Percentiles rank a stretch among this genome's conserved stretches.
These are phyloP conservation scores for Pseudorhiza aurosa DNA, from an alignment of 30 jellyfish, hydroid and myxozoan species.

Conservation along the genomic window DNA sequence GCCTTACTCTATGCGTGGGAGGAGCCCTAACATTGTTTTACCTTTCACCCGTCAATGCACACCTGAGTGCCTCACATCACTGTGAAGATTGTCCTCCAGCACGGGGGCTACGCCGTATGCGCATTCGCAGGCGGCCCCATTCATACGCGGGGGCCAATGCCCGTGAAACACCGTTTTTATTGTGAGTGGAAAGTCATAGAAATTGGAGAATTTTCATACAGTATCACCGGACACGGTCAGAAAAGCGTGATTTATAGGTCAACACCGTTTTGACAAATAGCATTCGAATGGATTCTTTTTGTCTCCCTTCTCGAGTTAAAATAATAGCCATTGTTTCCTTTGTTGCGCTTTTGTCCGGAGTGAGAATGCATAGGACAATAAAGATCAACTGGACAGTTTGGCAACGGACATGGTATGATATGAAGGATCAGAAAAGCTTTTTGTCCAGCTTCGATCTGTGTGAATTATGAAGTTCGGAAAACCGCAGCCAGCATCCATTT, in stretches of 20 bases:
- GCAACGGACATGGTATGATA: conserved; percentile 66
- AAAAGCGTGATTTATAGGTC: conserved; percentile 53
- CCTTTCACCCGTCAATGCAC: conserved; percentile 17
- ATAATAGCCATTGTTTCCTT: conserved; percentile 45
- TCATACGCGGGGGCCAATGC: conserved; percentile 15
- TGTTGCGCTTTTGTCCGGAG: conserved; percentile 16
- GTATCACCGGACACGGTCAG: conserved; percentile 36
- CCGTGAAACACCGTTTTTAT: not conserved
- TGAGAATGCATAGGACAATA: conserved; percentile 10
- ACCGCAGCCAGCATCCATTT: not conserved
- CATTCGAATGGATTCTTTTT: conserved; percentile 27
- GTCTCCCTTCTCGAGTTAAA: conserved; percentile 53
- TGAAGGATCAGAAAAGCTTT: conserved; percentile 40
- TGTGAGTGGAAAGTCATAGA: not conserved
- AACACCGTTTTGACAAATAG: conserved; percentile 72
- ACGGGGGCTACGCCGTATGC: conserved; percentile 48
- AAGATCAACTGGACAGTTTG: conserved; percentile 53
- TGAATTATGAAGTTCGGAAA: not conserved
- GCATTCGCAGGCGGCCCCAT: not conserved
- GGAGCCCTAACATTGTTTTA: not conserved
- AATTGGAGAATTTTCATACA: conserved; percentile 16
- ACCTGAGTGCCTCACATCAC: conserved; percentile 38
- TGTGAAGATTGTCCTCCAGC: conserved; percentile 36
- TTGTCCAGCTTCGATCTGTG: not conserved
- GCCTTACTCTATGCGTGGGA: not conserved